Conservation (phyloP, 2,797 vertebrate species). For the Sylvilagus floridanus region DNA sequence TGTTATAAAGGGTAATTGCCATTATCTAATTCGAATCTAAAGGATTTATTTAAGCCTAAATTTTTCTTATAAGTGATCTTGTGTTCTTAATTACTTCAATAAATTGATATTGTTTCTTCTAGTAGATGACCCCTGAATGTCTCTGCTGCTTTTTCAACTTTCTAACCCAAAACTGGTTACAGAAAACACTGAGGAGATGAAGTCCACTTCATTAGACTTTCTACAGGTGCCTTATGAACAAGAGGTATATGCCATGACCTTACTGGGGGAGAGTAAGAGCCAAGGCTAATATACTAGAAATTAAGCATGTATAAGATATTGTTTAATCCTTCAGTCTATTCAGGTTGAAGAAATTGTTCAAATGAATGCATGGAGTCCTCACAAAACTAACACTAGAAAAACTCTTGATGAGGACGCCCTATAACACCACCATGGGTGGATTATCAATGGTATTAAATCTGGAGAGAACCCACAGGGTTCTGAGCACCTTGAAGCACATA, state of each 20-base stretch:
- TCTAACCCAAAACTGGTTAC: background rate
- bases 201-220: background rate
- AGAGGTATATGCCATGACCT: too few relatives aligned
- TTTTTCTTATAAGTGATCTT: conserved; percentile 6
- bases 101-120: background rate
- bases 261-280: too few relatives aligned
- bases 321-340: background rate
- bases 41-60: background rate
- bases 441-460: background rate
- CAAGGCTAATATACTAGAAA: too few relatives aligned
- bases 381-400: conserved; percentile 26
- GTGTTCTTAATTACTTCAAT: background rate
- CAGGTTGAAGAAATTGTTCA: conserved; percentile 22
- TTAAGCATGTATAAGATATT: background rate
- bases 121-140: background rate
- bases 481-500: background rate
- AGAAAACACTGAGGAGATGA: background rate
- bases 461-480: background rate
- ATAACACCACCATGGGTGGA: background rate
- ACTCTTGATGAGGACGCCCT: background rate
- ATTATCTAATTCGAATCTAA: conserved; percentile 31
- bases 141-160: background rate
- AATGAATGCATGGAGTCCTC: background rate
- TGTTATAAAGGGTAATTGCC: background rate
- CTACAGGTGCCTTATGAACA: background rate